Evolutionary conservation across 2,888 invertebrate genomes (phyloP).

Genomic region (Lycaena phlaeas): DNA sequence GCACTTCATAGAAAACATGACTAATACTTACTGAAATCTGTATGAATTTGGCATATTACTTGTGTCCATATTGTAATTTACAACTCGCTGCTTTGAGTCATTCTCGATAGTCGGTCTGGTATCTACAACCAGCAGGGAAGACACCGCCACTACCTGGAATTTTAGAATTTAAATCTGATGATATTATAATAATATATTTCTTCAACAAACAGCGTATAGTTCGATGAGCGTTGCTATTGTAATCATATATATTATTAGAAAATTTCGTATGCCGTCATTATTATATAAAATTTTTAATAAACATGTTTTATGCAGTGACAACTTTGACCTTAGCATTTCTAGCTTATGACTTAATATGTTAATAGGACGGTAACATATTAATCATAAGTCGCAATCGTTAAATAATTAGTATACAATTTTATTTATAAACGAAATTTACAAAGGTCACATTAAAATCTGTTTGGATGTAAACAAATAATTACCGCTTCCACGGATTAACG

Average conservation of each 20-base stretch:
- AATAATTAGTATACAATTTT: background rate
- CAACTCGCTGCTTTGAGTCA: too few relatives aligned
- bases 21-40: slow-evolving; percentile 59
- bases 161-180: background rate
- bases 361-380: slow-evolving; percentile 24
- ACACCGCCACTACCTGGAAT: slow-evolving; percentile 40
- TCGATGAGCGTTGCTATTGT: background rate
- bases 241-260: background rate
- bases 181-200: too few relatives aligned
- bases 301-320: background rate
- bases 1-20: too few relatives aligned
- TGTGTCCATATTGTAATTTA: slow-evolving; percentile 47
- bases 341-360: slow-evolving; percentile 1
- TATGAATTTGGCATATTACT: slow-evolving; percentile 56
- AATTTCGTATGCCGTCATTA: background rate
- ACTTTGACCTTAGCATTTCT: slow-evolving; percentile 1
- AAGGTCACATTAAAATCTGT: background rate
- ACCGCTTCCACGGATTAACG: background rate
- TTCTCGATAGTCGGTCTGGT: slow-evolving; percentile 38
- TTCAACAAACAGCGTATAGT: too few relatives aligned
- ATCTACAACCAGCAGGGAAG: slow-evolving; percentile 28
- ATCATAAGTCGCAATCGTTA: slow-evolving; percentile 22
- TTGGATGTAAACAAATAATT: background rate
- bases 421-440: background rate
- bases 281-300: background rate